Evolutionary conservation across 2,888 invertebrate species (phyloP).

Genomic region (Temnothorax ravouxi): DNA sequence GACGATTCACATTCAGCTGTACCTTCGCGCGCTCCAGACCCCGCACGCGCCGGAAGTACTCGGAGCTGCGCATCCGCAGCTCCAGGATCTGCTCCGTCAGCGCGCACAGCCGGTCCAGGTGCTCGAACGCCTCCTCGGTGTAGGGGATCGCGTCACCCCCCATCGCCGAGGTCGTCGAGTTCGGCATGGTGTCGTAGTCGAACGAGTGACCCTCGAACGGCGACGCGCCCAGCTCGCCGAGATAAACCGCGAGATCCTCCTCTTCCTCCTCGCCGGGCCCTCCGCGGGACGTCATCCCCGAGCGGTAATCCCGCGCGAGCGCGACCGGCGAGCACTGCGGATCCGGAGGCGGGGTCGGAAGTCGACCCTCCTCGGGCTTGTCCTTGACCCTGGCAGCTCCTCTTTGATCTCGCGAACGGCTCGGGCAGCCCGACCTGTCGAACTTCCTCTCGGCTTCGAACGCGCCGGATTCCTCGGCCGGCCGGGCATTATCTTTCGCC

Average conservation of each 20-base stretch:
- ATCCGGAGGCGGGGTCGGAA: constrained; percentile 87
- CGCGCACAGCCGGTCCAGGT: constrained; percentile 92
- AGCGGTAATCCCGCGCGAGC: constrained; percentile 33
- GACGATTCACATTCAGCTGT: constrained; percentile 89
- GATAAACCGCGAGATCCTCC: constrained; percentile 87
- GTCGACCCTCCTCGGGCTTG: constrained; percentile 64
- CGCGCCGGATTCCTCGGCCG: constrained; percentile 38
- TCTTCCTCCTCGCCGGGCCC: constrained; percentile 75
- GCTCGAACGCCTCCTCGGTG: constrained; percentile 91
- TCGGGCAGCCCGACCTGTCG: constrained; percentile 33
- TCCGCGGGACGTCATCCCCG: constrained; percentile 47
- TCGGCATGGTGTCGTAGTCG: constrained; percentile 63
- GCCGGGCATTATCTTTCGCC: constrained; percentile 67
- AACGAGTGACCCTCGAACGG: constrained; percentile 67
- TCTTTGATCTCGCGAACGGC: constrained; percentile 59
- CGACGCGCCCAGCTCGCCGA: constrained; percentile 71
- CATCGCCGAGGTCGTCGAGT: constrained; percentile 63
- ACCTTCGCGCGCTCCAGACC: constrained; percentile 92
- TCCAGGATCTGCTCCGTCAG: constrained; percentile 92
- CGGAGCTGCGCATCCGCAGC: constrained; percentile 91
- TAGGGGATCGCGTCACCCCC: constrained; percentile 46
- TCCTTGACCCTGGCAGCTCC: constrained; percentile 47
- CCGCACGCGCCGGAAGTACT: constrained; percentile 90
- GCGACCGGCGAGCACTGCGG: constrained; percentile 73
- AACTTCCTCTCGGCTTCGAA: constrained; percentile 55